phyloP scores from a whole-genome alignment of 1,140 invertebrate genomes.

The Listronotus bonariensis region DNA sequence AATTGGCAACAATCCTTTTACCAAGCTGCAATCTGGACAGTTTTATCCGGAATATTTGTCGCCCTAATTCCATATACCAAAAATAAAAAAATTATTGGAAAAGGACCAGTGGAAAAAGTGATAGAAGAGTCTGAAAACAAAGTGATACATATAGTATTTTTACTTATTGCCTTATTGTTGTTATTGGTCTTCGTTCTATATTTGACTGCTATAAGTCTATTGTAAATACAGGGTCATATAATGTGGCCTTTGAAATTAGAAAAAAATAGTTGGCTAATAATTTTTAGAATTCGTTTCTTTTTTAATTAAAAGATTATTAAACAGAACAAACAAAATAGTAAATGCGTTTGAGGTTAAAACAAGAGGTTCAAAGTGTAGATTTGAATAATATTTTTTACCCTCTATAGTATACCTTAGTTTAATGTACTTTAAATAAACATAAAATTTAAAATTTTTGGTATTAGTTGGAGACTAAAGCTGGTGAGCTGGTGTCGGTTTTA shows the following conservation, averaged over 20 bases:
- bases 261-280: no score
- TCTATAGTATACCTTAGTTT: no score
- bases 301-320: no score
- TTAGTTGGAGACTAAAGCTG: no score
- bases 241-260: no score
- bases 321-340: no score
- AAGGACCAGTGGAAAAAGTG: slow-evolving; percentile 63
- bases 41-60: slow-evolving; percentile 76
- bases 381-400: no score
- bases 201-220: slow-evolving; percentile 24
- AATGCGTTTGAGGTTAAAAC: no score
- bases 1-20: slow-evolving; percentile 77
- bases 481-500: no score
- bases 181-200: slow-evolving; percentile 27
- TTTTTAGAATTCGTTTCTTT: no score
- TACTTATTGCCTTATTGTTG: slow-evolving; percentile 15
- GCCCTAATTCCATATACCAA: slow-evolving; percentile 68
- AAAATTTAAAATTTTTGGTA: neutral
- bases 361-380: no score
- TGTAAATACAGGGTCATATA: slow-evolving; percentile 4
- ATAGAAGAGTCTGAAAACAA: slow-evolving; percentile 30
- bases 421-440: no score
- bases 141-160: slow-evolving; percentile 21
- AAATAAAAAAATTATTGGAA: slow-evolving; percentile 68
- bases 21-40: slow-evolving; percentile 74